Evolutionary conservation across 2,113 vertebrate genomes (phyloP), one percentile per base, ranked within the genome.

Genomic region (Plecotus auritus): DNA sequence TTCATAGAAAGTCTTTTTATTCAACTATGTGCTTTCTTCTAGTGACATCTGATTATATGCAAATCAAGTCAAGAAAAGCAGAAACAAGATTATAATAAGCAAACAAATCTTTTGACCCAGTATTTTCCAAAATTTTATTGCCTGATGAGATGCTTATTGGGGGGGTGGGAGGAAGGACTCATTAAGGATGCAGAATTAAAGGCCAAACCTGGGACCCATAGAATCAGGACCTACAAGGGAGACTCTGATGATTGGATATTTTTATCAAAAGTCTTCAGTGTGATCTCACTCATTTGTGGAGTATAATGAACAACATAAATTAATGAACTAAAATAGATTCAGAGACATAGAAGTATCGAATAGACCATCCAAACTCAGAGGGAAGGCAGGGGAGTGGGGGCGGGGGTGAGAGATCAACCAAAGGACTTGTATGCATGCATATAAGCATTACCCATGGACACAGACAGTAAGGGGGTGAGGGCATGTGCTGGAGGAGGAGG

Each of bases 21-120:
- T 40, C 80, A 56, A 49, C 20, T 45, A 4, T 7, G 3, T 30
- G 28, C 54, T 66, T 81, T 72, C 8, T 77, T 64, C 54, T 49
- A 42, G 23, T 69, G 85, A 82, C 14, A 32, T 23, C 22, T 61
- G n/a, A 94, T 86, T 64, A 51, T 23, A 51, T 6, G n/a, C 12
- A 64, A 49, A 67, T 66, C 56, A 86, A 86, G 51, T 35, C 59
- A 16, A 56, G 37, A 77, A 94, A 76, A 45, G 40, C 74, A 9
- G n/a, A 69, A 51, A 78, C 16, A 45, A 32, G 16, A n/a, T 81
- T 49, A 61, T 69, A 42, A 93, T 18, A 28, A 89, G 23, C 49
- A 85, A 86, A 32, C 26, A 76, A 73, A 18, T 74, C 3, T 7
- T 88, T 74, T 51, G 10, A 54, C 22, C 16, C 12, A 49, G 26